A percentile compares a stretch with the other conserved stretches of the same genome.
phyloP scores from a whole-genome alignment of 2,113 vertebrate species.

The chimpanzee (Pan troglodytes) region NHGRI_mPanTro3-v2.1_pri NC_072403.2:152196501-152197000 shows the following conservation, averaged over 20 bases:
- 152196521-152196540: too few species aligned
- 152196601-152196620: too few species aligned
- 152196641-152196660: too few species aligned
- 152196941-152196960: neutral
- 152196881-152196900: neutral
- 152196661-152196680: too few species aligned
- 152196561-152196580: too few species aligned
- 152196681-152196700: too few species aligned
- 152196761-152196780: neutral
- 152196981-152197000: neutral
- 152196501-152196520: too few species aligned
- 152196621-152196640: too few species aligned
- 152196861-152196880: accelerated
- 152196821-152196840: neutral
- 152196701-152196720: too few species aligned
- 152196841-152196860: neutral
- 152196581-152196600: too few species aligned
- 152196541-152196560: too few species aligned
- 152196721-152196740: neutral
- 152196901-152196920: neutral
- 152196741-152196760: neutral
- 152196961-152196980: neutral
- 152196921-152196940: neutral
- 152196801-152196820: neutral
- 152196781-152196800: neutral